Percentiles rank a stretch among this genome's conserved stretches.
phyloP scores from a whole-genome alignment of 2,797 vertebrate genomes.

The Chloroceryle inda region DNA sequence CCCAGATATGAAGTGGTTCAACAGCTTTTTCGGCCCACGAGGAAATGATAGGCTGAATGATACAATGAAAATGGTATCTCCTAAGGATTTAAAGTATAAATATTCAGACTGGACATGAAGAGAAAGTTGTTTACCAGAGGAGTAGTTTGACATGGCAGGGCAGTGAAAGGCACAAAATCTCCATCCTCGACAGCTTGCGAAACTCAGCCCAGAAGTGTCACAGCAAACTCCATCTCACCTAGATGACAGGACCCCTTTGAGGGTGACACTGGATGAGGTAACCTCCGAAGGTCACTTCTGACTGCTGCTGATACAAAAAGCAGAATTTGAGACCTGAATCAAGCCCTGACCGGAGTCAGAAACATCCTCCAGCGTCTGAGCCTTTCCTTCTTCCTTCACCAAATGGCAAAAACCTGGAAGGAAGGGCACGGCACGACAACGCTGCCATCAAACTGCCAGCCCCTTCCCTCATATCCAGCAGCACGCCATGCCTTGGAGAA shows the following conservation, averaged over 20 bases:
- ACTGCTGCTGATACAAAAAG: neutral
- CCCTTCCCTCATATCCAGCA: neutral
- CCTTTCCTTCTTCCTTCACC: slow-evolving; percentile 22
- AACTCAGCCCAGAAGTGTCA: neutral
- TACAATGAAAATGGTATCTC: neutral
- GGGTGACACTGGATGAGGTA: neutral
- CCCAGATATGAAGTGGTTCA: neutral
- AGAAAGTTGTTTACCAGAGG: neutral
- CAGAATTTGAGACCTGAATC: neutral
- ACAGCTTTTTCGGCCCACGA: neutral
- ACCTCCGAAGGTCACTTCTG: neutral
- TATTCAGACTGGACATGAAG: neutral
- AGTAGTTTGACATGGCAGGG: neutral
- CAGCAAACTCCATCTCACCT: neutral
- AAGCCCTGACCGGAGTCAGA: neutral
- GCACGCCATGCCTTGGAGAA: neutral
- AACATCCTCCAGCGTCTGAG: neutral
- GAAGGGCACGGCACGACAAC: neutral
- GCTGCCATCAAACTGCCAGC: neutral
- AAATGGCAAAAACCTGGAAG: slow-evolving; percentile 25
- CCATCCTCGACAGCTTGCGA: neutral
- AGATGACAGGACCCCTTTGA: neutral
- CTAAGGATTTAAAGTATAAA: neutral
- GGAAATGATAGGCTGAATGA: neutral
- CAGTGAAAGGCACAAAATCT: slow-evolving; percentile 41